Percentiles rank a stretch among this genome's conserved stretches.
phyloP scores from a whole-genome alignment of 2,888 invertebrate genomes.

The Serrognathus titanus region DNA sequence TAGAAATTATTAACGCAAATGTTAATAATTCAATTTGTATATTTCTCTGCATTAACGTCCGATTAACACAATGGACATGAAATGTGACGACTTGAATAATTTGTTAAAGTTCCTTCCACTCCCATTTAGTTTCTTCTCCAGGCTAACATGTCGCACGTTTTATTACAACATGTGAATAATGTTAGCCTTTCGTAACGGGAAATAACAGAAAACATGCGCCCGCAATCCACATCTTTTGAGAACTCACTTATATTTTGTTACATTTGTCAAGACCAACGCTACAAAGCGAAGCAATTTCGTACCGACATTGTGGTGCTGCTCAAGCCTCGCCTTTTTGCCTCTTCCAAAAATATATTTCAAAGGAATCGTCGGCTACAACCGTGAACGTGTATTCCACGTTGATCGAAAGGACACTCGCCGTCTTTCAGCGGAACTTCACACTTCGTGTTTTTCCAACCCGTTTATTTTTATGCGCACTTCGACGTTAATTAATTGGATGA shows the following conservation, averaged over 20 bases:
- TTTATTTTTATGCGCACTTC: conserved; percentile 14
- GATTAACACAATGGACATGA: no score
- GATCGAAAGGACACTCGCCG: conserved; percentile 24
- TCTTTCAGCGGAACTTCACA: conserved; percentile 18
- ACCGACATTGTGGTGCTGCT: conserved; percentile 13
- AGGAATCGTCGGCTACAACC: conserved; percentile 27
- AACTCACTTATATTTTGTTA: conserved; percentile 14
- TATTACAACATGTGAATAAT: background rate
- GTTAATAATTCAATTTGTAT: no score
- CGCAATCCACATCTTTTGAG: conserved; percentile 8
- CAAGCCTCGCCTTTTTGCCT: conserved; percentile 13
- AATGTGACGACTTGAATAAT: no score
- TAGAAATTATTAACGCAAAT: no score
- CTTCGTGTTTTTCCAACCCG: conserved; percentile 9
- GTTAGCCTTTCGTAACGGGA: background rate
- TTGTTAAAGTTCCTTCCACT: no score
- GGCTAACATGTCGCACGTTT: background rate
- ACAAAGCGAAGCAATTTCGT: conserved; percentile 22
- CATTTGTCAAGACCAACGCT: conserved; percentile 19
- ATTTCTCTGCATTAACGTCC: no score
- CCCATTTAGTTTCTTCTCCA: no score
- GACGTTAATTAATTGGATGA: conserved; percentile 5
- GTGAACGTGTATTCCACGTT: conserved; percentile 25
- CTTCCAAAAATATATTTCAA: conserved; percentile 30
- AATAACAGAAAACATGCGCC: conserved; percentile 1